Base-by-base conservation (phyloP, 2,888 invertebrate genomes). In the Erannis defoliaria region DNA sequence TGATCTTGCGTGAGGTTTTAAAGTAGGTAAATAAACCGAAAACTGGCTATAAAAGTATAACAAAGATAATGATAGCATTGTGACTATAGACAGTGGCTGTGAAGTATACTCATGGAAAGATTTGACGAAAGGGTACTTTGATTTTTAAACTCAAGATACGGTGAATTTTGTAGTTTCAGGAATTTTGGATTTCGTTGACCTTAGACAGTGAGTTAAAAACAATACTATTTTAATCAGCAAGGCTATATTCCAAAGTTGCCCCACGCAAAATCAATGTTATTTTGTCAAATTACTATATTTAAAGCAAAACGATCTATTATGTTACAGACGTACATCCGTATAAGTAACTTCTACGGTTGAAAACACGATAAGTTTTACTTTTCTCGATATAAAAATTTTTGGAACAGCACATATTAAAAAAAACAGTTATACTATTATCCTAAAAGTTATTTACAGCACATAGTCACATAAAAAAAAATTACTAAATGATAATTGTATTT, bases 21-120 rank as follows among this genome's bases (percentile, higher is more conserved):
- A 33, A 51, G 38, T n/a, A n/a, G n/a, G n/a, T 42, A 49, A 54
- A 43, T 43, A 60, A 49, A 60, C 48, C n/a, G 19, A 49, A 55
- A 42, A 37, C 45, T 35, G 42, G n/a, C 12, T 54, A 59, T 54
- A 48, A 40, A 23, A 45, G 51, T 46, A 40, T 54, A 33, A 48
- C 23, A 10, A 29, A 57, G 49, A 45, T 45, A 45, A 50, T 43
- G 14, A 26, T 2, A n/a, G 16, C 53, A 46, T 29, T 58, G 31
- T 31, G 21, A 10, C 19, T 19, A 31, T 51, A 49, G 35, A n/a
- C 49, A 19, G 50, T 45, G 33, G 6, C 6, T 38, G 38, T 33
- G 33, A 31, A 14, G 45, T 51, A n/a, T n/a, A 43, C 58, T 37
- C 19, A 51, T 57, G 46, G 18, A 56, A 56, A 56, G 16, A 49